phyloP scores from a whole-genome alignment of 2,113 vertebrate genomes.

The Paracanthobrama guichenoti region DNA sequence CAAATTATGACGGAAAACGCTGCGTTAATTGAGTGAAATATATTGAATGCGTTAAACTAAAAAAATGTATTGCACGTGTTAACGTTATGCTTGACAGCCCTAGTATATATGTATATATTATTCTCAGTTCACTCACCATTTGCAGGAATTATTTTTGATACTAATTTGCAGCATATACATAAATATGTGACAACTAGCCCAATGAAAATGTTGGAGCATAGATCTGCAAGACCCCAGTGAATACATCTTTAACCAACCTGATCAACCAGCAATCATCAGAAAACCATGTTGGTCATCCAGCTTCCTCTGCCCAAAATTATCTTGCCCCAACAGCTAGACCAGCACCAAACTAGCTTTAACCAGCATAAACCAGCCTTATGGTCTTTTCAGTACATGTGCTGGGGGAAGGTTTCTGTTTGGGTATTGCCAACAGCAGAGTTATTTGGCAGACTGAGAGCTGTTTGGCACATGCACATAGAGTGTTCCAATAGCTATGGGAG shows the following conservation, averaged over 20 bases:
- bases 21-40: too few relatives aligned
- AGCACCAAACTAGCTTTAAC: neutral
- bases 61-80: too few relatives aligned
- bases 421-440: constrained; percentile 37
- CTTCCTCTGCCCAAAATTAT: neutral
- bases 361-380: constrained; percentile 5
- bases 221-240: neutral
- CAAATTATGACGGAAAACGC: too few relatives aligned
- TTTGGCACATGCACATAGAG: constrained; percentile 43
- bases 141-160: neutral
- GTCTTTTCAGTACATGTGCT: constrained; percentile 16
- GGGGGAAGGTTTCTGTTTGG: constrained; percentile 18
- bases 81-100: too few relatives aligned
- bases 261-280: neutral
- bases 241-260: neutral
- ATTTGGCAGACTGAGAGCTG: constrained; percentile 42
- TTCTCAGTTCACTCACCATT: neutral
- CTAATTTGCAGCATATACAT: neutral
- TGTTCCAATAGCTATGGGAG: constrained; percentile 45
- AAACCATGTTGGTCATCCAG: neutral
- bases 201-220: neutral
- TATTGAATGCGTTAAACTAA: too few relatives aligned
- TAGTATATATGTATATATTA: too few relatives aligned
- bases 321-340: neutral
- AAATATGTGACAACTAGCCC: neutral